Conservation (phyloP, 1,140 invertebrate species). For the Eumeta japonica region DNA sequence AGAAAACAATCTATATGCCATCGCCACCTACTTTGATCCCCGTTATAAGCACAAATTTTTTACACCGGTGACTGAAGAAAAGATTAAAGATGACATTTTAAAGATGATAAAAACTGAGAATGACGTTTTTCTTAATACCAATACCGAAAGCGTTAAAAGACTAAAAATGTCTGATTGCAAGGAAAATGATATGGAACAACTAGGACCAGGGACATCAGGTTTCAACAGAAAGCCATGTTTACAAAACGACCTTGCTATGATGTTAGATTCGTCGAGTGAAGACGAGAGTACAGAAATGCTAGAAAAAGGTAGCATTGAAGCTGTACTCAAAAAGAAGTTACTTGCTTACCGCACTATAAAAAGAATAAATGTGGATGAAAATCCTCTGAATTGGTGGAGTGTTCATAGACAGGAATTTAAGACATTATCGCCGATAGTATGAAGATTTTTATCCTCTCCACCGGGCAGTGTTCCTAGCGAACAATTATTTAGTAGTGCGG, state of each 20-base stretch:
- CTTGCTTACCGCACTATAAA: constrained; percentile 7
- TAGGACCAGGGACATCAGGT: constrained; percentile 9
- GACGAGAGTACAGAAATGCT: constrained; percentile 12
- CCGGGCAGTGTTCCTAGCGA: constrained; percentile 22
- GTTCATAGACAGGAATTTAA: constrained; percentile 13
- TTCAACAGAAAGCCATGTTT: constrained; percentile 10
- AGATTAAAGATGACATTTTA: constrained; percentile 18
- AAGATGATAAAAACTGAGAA: constrained; percentile 7
- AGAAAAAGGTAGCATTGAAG: constrained; percentile 10
- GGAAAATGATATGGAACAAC: constrained; percentile 10
- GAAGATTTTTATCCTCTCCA: constrained; percentile 17
- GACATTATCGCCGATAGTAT: constrained; percentile 11
- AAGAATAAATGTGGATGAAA: constrained; percentile 15
- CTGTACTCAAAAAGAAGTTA: constrained; percentile 5
- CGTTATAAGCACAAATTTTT: constrained; percentile 24
- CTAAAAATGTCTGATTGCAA: constrained; percentile 6
- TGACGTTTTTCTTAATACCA: neutral
- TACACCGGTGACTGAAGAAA: constrained; percentile 15
- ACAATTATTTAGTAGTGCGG: constrained; percentile 12
- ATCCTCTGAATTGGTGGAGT: constrained; percentile 21
- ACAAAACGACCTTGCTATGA: constrained; percentile 13
- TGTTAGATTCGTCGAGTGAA: constrained; percentile 14
- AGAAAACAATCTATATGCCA: constrained; percentile 15
- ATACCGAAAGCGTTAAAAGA: constrained; percentile 8
- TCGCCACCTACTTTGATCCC: constrained; percentile 22